phyloP scores from a whole-genome alignment of 2,888 invertebrate genomes.

The Schizaphis graminum region DNA sequence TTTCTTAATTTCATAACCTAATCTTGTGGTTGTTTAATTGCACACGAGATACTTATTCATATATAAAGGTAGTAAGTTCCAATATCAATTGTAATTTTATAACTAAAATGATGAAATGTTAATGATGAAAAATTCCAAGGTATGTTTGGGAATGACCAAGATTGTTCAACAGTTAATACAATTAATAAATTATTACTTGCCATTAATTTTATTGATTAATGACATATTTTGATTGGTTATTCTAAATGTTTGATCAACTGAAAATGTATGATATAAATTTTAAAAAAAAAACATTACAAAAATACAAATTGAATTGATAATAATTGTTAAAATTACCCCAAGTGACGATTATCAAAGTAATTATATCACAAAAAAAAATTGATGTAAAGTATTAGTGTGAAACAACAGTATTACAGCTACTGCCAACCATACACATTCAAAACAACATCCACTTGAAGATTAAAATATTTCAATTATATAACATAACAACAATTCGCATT shows the following conservation, averaged over 20 bases:
- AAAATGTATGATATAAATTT: background rate
- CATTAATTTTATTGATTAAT: background rate
- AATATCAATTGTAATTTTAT: background rate
- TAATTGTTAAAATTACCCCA: background rate
- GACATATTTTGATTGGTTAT: background rate
- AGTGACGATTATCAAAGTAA: background rate
- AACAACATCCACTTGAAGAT: background rate
- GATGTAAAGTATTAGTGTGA: no score
- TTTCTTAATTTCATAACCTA: background rate
- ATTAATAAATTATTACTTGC: background rate
- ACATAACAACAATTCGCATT: background rate
- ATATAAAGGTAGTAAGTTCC: background rate
- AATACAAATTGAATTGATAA: background rate
- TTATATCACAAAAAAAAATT: no score
- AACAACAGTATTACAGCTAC: no score
- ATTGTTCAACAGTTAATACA: background rate
- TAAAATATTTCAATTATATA: background rate
- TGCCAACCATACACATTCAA: no score
- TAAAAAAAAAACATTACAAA: background rate
- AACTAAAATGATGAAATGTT: no score
- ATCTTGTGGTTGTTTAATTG: background rate
- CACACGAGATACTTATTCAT: background rate
- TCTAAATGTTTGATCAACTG: background rate
- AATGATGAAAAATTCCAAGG: background rate
- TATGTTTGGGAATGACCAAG: background rate